Base-by-base conservation (phyloP, 2,888 invertebrate genomes). In the Rhamphomyia laevipes region DNA sequence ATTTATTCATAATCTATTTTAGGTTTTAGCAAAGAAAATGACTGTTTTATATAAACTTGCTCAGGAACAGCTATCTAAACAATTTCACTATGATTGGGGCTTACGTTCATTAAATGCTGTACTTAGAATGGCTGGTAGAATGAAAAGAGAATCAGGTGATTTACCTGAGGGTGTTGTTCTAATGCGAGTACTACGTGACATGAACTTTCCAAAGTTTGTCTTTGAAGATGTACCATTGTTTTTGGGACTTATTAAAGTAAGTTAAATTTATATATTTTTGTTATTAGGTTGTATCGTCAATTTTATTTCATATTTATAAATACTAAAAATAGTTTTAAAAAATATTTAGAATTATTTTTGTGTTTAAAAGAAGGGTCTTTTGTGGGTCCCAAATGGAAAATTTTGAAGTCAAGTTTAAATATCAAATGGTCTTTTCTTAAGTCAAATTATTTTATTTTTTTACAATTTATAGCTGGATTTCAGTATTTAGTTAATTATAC, bases 1-100 rank as follows among this genome's bases (percentile, higher is more conserved):
- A n/a, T n/a, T n/a, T n/a, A n/a, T n/a, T 27, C 9, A 27, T 27
- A 6, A 27, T 27, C 37, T 33, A 43, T 46, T 44, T 59, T 12
- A 77, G 77, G 75, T 84, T 5, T 67, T 94, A 43, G 92, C 93
- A 0, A 93, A 92, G 68, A 94, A 94, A 70, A 92, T 94, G 89
- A 91, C 92, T 0, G 87, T 90, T 2, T 67, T 94, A 12, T 94
- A 94, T 68, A 84, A 85, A 60, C 74, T 94, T 52, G 89, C 91
- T 0, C 76, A 80, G 49, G 89, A 90, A 60, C 93, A 93, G 65
- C 73, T 94, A 44, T 93, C 93, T 2, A 90, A 92, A 63, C 92
- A 94, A 65, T 85, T 84, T 17, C 94, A 94, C 66, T 94, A 94
- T 68, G 93, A 94, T 68, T 94, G 93, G 81, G 92, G 94, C 1